phyloP scores from a whole-genome alignment of 2,888 invertebrate species.

The Agriopis aurantiaria region DNA sequence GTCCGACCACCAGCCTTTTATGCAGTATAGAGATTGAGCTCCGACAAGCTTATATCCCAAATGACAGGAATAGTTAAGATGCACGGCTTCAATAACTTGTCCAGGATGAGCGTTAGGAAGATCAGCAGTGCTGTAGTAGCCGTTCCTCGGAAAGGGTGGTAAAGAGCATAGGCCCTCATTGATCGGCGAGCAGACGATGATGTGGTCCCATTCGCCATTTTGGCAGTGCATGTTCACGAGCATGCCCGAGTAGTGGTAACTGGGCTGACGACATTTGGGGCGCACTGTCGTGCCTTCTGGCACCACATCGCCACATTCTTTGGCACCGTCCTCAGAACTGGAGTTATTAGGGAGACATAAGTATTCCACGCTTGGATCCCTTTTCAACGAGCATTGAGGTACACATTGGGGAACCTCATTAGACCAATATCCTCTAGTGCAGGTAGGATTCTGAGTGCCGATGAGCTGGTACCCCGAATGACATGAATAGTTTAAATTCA shows the following conservation, averaged over 20 bases:
- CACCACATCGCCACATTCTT: constrained; percentile 24
- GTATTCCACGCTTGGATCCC: constrained; percentile 33
- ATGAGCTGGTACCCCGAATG: constrained; percentile 24
- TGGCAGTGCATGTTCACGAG: constrained; percentile 34
- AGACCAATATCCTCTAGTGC: constrained; percentile 28
- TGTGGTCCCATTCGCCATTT: constrained; percentile 36
- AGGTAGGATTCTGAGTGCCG: constrained; percentile 10
- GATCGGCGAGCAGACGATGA: constrained; percentile 27
- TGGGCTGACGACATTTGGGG: constrained; percentile 30
- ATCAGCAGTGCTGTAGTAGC: constrained; percentile 19
- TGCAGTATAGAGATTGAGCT: constrained; percentile 30
- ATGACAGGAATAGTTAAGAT: constrained; percentile 32
- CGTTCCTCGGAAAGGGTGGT: constrained; percentile 25
- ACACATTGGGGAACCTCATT: constrained; percentile 23
- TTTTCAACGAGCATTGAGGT: constrained; percentile 30
- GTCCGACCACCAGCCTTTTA: constrained; percentile 37
- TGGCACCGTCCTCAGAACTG: constrained; percentile 1
- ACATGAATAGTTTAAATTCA: constrained; percentile 30
- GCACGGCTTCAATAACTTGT: constrained; percentile 16
- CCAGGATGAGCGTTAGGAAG: constrained; percentile 29
- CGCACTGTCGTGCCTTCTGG: constrained; percentile 29
- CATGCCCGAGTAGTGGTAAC: constrained; percentile 33
- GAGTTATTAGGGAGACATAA: constrained; percentile 25
- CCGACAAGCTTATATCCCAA: constrained; percentile 33
- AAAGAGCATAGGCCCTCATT: constrained; percentile 23